A percentile compares a stretch with the other conserved stretches of the same genome.
Conservation (phyloP, 2,888 invertebrate genomes). For the Lypha dubia region DNA sequence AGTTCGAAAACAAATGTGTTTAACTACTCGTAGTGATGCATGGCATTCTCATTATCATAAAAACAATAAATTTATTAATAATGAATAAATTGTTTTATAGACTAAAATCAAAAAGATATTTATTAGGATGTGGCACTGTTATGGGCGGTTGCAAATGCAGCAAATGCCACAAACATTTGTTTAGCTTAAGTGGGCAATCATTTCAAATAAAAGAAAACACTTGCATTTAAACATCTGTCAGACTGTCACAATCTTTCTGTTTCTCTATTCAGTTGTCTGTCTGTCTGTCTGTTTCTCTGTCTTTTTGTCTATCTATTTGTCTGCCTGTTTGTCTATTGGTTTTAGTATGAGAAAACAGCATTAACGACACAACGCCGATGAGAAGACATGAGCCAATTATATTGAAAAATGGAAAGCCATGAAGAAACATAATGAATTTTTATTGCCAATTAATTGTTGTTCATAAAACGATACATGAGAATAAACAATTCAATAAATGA, state of each 20-base stretch:
- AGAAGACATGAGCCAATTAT: constrained; percentile 64
- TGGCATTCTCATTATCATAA: neutral
- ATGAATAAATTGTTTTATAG: constrained; percentile 31
- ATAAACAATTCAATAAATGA: constrained; percentile 37
- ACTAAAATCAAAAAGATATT: neutral
- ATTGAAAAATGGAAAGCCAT: constrained; percentile 51
- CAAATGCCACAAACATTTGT: constrained; percentile 41
- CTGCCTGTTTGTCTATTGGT: constrained; percentile 4
- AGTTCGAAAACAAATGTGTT: neutral
- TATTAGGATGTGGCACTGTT: constrained; percentile 44
- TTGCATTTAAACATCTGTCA: constrained; percentile 41
- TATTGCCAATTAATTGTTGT: constrained; percentile 59
- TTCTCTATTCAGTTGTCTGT: neutral
- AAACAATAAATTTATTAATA: constrained; percentile 30
- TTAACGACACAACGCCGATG: constrained; percentile 35
- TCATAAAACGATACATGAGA: constrained; percentile 25
- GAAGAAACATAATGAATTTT: constrained; percentile 60
- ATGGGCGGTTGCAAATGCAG: constrained; percentile 47
- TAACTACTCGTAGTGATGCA: neutral
- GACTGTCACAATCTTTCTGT: constrained; percentile 25
- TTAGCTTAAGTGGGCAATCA: constrained; percentile 55
- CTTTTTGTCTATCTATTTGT: neutral
- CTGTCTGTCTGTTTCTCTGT: constrained; percentile 5
- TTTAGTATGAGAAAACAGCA: constrained; percentile 11
- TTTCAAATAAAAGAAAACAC: constrained; percentile 46